A percentile compares a stretch with the other conserved stretches of the same genome.
These are phyloP conservation scores for Callyntrura sp. DNA, from an alignment of 2,888 invertebrate species.

Conservation along the genomic window DNA sequence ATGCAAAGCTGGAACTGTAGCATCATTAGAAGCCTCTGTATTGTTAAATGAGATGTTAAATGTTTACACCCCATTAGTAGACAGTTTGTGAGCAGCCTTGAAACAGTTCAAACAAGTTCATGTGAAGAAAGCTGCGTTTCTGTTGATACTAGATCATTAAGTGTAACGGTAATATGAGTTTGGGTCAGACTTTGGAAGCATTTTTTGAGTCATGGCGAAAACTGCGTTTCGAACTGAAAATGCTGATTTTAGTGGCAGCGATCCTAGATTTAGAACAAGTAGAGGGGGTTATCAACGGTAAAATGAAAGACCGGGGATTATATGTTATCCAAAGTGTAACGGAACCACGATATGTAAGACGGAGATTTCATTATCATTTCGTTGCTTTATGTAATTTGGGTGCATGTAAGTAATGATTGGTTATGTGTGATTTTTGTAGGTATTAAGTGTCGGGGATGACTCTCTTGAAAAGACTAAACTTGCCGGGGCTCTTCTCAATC, in stretches of 20 bases:
- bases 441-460: conserved; percentile 67
- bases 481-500: conserved; percentile 61
- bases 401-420: too few species aligned
- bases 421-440: conserved; percentile 27
- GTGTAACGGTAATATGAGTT: conserved; percentile 35
- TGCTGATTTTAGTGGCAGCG: conserved; percentile 28
- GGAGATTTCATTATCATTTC: not conserved
- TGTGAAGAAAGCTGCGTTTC: too few species aligned
- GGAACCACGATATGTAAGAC: conserved; percentile 66
- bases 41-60: too few species aligned
- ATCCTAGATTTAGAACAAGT: conserved; percentile 6
- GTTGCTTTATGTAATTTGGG: too few species aligned
- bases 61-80: not conserved
- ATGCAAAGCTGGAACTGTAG: not conserved
- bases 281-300: conserved; percentile 67
- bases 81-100: not conserved
- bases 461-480: conserved; percentile 62
- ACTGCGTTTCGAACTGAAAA: not conserved
- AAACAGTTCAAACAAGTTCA: not conserved
- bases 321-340: conserved; percentile 75
- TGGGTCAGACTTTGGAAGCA: not conserved
- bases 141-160: not conserved
- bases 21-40: too few species aligned
- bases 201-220: conserved; percentile 37
- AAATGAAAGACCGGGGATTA: conserved; percentile 66